Percentiles rank a stretch among this genome's conserved stretches.
Evolutionary conservation across 2,113 vertebrate genomes (phyloP).

Genomic region (Cercopithecus mona): DNA sequence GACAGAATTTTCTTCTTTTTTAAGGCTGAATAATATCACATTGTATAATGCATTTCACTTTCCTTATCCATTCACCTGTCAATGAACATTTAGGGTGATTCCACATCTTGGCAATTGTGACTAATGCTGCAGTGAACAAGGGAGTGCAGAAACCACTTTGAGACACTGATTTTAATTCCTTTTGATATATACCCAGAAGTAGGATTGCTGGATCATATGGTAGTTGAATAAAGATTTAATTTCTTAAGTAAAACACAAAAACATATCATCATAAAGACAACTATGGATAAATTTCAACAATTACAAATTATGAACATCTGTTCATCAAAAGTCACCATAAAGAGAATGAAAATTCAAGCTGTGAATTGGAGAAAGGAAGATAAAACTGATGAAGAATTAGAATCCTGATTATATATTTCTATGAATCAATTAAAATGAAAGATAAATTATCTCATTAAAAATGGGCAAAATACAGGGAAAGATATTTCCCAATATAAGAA

Average conservation of each 20-base stretch:
- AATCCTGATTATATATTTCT: neutral
- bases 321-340: conserved; percentile 11
- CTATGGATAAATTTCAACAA: neutral
- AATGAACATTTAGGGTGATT: neutral
- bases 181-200: neutral
- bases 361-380: neutral
- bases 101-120: neutral
- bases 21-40: neutral
- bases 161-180: neutral
- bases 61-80: neutral
- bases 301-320: conserved; percentile 37
- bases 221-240: neutral
- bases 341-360: neutral
- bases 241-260: neutral
- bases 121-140: neutral
- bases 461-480: neutral
- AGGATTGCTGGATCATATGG: neutral
- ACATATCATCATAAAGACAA: neutral
- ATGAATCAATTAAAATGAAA: neutral
- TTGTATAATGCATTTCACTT: neutral
- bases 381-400: neutral
- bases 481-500: neutral
- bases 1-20: neutral
- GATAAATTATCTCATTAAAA: neutral
- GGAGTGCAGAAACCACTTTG: neutral